These are phyloP conservation scores for Halesus radiatus DNA, from an alignment of 1,140 invertebrate genomes.

Conservation along the genomic window DNA sequence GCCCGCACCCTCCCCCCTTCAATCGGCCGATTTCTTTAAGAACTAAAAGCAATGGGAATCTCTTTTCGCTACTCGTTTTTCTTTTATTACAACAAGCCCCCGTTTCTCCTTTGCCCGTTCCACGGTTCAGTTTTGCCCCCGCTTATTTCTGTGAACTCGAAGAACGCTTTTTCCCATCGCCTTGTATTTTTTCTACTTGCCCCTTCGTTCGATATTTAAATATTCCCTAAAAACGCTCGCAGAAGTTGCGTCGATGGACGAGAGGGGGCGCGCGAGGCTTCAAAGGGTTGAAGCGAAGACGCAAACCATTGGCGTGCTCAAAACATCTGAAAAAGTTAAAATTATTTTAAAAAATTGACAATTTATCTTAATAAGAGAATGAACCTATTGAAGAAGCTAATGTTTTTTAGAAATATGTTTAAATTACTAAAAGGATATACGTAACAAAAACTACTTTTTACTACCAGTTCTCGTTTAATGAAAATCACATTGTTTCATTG, in stretches of 20 bases:
- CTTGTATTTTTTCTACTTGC: slow-evolving; percentile 42
- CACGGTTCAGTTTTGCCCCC: slow-evolving; percentile 24
- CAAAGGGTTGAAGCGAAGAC: slow-evolving; percentile 35
- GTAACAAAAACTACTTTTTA: too few species aligned
- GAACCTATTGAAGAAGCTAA: too few species aligned
- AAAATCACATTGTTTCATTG: too few species aligned
- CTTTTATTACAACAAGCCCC: slow-evolving; percentile 29
- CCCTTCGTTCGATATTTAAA: slow-evolving; percentile 57
- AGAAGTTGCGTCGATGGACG: slow-evolving; percentile 42
- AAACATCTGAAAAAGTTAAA: too few species aligned
- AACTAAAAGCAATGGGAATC: slow-evolving; percentile 18
- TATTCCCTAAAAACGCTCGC: slow-evolving; percentile 57
- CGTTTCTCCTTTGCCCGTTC: not conserved
- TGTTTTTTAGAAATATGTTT: too few species aligned
- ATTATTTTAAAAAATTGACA: too few species aligned
- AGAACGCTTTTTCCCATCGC: slow-evolving; percentile 33
- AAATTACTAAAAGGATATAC: too few species aligned
- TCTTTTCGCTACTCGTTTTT: slow-evolving; percentile 25
- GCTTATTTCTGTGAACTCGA: slow-evolving; percentile 7
- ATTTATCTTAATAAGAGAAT: too few species aligned
- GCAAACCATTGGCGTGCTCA: slow-evolving; percentile 11
- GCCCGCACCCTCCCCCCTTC: not conserved
- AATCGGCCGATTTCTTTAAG: slow-evolving; percentile 25
- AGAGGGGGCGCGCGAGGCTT: slow-evolving; percentile 25
- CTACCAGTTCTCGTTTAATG: too few species aligned